Conservation (phyloP, 2,113 vertebrate species). For the Neotoma lepida region DNA sequence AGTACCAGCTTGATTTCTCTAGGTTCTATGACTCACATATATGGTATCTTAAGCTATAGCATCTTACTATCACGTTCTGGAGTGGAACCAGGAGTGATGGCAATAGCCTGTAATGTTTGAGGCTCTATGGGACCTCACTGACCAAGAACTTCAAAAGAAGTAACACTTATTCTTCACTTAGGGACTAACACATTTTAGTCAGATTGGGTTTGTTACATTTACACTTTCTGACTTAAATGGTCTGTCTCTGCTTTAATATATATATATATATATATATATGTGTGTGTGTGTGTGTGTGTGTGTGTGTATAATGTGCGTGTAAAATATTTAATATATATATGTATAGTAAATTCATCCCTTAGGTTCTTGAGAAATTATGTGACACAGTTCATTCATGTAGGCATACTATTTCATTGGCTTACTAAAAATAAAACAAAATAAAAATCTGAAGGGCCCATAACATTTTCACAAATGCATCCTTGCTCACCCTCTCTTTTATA, state of each 20-base stretch:
- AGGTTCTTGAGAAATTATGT: not conserved
- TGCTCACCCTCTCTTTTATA: too few relatives aligned
- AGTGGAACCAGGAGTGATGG: not conserved
- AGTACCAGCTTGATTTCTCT: not conserved
- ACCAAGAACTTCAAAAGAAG: not conserved
- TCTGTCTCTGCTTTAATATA: not conserved
- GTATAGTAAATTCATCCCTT: not conserved
- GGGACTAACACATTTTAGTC: not conserved
- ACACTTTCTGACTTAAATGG: not conserved
- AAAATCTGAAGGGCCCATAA: not conserved
- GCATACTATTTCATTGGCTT: not conserved
- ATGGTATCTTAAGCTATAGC: not conserved
- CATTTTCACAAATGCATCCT: not conserved
- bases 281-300: too few relatives aligned
- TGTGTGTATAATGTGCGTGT: too few relatives aligned
- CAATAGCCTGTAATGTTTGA: not conserved
- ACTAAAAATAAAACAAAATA: not conserved
- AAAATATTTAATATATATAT: not conserved
- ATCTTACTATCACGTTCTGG: not conserved
- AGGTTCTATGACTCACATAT: not conserved
- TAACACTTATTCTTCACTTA: not conserved
- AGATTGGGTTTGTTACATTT: not conserved
- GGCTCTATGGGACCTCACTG: not conserved
- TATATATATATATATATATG: too few relatives aligned
- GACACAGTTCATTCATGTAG: not conserved